Evolutionary conservation across 2,888 invertebrate genomes (phyloP).

Genomic region (Drosophila colorata): DNA sequence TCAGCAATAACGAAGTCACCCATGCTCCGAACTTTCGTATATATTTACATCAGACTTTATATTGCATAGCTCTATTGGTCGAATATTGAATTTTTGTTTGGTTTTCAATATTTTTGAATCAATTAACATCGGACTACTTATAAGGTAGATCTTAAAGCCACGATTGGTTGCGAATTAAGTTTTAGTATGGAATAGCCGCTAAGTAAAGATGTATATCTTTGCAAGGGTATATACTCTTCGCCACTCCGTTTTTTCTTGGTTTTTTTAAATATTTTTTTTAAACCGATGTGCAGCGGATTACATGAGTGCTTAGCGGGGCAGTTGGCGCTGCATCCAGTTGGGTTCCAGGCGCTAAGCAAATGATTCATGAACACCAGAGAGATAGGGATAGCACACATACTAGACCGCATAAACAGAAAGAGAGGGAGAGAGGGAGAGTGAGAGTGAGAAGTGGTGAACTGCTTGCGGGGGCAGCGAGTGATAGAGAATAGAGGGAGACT

Average conservation of each 20-base stretch:
- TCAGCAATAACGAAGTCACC: too few relatives aligned
- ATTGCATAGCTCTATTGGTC: too few relatives aligned
- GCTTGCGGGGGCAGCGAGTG: neutral
- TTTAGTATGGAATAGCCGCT: too few relatives aligned
- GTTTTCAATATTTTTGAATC: too few relatives aligned
- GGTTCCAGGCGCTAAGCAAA: constrained; percentile 43
- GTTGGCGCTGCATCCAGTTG: constrained; percentile 35
- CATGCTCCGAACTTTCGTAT: too few relatives aligned
- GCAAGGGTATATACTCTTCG: neutral
- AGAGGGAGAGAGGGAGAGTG: neutral
- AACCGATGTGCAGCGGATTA: constrained; percentile 1
- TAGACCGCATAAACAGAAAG: neutral
- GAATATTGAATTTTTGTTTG: too few relatives aligned
- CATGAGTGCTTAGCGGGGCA: constrained; percentile 24
- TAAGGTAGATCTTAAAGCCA: too few relatives aligned
- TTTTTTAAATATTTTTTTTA: neutral
- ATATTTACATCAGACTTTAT: too few relatives aligned
- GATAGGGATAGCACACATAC: constrained; percentile 2
- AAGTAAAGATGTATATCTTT: neutral
- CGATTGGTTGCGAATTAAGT: too few relatives aligned
- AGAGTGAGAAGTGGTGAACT: too few relatives aligned
- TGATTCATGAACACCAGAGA: constrained; percentile 28
- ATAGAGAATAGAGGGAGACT: neutral
- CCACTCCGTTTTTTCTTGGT: neutral
- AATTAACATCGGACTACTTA: too few relatives aligned